phyloP scores from a whole-genome alignment of 2,888 invertebrate species.

The Aspidapion aeneum region DNA sequence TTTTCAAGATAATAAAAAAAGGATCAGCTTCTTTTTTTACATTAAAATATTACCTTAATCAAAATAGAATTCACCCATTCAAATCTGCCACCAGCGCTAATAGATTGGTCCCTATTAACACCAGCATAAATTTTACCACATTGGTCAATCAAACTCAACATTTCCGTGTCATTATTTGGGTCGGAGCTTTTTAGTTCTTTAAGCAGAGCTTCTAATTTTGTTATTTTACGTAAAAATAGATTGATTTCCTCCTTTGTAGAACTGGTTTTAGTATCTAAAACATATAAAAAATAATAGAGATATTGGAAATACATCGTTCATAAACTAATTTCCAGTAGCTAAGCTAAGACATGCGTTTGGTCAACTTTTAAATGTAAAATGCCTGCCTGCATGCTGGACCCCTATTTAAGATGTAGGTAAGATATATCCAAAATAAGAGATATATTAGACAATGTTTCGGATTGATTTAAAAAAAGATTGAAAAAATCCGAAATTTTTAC shows the following conservation, averaged over 20 bases:
- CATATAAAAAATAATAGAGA: slow-evolving; percentile 8
- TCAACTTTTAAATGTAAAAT: too few species aligned
- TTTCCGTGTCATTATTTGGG: slow-evolving; percentile 11
- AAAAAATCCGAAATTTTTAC: too few species aligned
- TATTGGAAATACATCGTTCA: background rate
- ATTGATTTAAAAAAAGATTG: too few species aligned
- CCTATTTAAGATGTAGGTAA: too few species aligned
- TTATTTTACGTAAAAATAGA: slow-evolving; percentile 46
- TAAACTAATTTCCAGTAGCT: background rate
- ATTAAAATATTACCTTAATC: slow-evolving; percentile 77
- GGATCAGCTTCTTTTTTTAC: too few species aligned
- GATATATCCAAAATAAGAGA: too few species aligned
- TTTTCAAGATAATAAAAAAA: too few species aligned
- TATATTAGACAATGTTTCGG: too few species aligned
- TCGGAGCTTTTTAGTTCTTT: slow-evolving; percentile 21
- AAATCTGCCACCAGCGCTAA: slow-evolving; percentile 85
- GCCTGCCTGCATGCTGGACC: too few species aligned
- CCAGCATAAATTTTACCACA: slow-evolving; percentile 15
- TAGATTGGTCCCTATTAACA: slow-evolving; percentile 50
- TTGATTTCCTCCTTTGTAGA: slow-evolving; percentile 49
- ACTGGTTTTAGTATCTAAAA: slow-evolving; percentile 33
- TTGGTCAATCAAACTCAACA: slow-evolving; percentile 13
- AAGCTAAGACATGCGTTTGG: too few species aligned
- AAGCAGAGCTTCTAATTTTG: slow-evolving; percentile 36
- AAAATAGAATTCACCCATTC: slow-evolving; percentile 91